Conservation (phyloP, 2,113 vertebrate species). For the Vidua macroura region DNA sequence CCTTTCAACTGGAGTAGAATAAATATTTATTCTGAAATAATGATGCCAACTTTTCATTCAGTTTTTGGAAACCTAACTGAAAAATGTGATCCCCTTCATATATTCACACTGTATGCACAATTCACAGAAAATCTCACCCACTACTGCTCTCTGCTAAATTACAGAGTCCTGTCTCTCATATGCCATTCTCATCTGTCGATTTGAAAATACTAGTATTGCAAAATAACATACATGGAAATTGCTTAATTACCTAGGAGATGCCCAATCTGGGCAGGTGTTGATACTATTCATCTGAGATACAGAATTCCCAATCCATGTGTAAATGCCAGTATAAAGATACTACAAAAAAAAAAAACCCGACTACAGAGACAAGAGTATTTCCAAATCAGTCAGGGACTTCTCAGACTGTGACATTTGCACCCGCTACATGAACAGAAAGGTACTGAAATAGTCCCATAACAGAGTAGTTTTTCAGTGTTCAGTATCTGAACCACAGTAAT, state of each 20-base stretch:
- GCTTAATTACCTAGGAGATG: background rate
- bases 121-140: background rate
- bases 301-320: background rate
- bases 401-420: background rate
- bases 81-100: background rate
- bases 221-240: background rate
- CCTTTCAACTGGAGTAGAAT: background rate
- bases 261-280: background rate
- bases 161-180: background rate
- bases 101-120: background rate
- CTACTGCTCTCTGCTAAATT: background rate
- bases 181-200: background rate
- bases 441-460: accelerated
- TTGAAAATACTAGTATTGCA: background rate
- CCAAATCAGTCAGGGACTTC: background rate
- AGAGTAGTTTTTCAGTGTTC: background rate
- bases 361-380: background rate
- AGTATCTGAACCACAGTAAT: background rate
- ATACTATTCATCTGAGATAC: background rate
- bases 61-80: background rate
- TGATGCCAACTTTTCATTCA: background rate
- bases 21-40: slow-evolving; percentile 17
- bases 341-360: background rate
- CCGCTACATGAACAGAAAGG: background rate
- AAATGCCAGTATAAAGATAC: background rate